Base-by-base conservation (phyloP, 2,888 invertebrate species). In the Pseudococcus longispinus region DNA sequence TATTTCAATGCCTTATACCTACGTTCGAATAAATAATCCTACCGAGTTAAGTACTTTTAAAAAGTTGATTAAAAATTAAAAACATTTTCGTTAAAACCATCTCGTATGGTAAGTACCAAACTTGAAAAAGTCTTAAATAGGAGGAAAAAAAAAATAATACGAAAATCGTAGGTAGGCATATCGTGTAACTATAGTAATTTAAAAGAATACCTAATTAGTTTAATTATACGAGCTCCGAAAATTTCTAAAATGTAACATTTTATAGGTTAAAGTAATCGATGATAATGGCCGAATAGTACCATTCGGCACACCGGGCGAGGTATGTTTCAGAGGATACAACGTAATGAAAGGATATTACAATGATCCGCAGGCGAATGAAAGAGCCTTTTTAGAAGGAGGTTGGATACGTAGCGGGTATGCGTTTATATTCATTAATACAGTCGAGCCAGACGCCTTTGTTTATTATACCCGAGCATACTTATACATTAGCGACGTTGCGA, bases 331-430 rank as follows among this genome's bases (percentile, higher is more conserved):
- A 37, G 96, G 96, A 0, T 96, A 96, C 91, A 91, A 90, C 88
- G 93, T 91, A n/a, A 97, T 97, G 95, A 91, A 94, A 82, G 93
- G 94, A 37, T 98, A 98, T 91, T 97, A 95, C 94, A 92, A 93
- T 18, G 96, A 97, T 88, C 93, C 94, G 2, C 93, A 93, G 88
- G 95, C 94, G 90, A 97, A 97, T 0, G 92, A 90, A 32, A 93
- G 95, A 89, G 92, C 93, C 0, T 91, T 96, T 2, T 92, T 93
- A 6, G 89, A 91, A 23, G 94, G 95, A 88, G 92, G 94, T 37
- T 98, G 97, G 97, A 92, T 96, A 29, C 93, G 92, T 89, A 96
- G 96, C 32, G 96, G 97, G 93, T 95, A 91, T 85, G 44, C 13
- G 37, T 29, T 18, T 42, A 80, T 32, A 20, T 55, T 15, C 55